Evolutionary conservation across 2,797 vertebrate genomes (phyloP).

Genomic region (Esox lucius): DNA sequence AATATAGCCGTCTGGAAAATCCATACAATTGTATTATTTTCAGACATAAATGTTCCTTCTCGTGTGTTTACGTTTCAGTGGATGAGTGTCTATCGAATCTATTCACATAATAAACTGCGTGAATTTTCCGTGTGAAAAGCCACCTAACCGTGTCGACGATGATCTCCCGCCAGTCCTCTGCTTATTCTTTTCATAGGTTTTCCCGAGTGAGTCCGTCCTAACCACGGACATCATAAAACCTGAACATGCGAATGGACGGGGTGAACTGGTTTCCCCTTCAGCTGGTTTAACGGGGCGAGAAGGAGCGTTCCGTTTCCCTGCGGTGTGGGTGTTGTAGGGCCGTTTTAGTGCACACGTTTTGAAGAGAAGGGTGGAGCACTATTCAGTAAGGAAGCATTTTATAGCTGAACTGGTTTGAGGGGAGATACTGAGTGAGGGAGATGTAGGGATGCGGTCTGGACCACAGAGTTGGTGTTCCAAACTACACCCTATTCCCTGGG

Average conservation of each 20-base stretch:
- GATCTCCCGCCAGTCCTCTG: not conserved
- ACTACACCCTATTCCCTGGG: not conserved
- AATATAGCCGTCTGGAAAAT: no score
- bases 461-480: slow-evolving; percentile 28
- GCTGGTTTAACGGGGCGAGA: slow-evolving; percentile 40
- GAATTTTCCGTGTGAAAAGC: no score
- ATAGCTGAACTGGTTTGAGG: slow-evolving; percentile 57
- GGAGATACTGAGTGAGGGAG: slow-evolving; percentile 48
- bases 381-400: slow-evolving; percentile 77
- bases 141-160: not conserved
- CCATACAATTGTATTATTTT: no score
- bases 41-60: no score
- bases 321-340: slow-evolving; percentile 53
- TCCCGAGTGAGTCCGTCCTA: slow-evolving; percentile 29
- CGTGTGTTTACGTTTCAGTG: no score
- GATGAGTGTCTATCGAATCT: not conserved
- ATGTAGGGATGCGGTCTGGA: slow-evolving; percentile 68
- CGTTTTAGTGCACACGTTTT: slow-evolving; percentile 70
- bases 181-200: slow-evolving; percentile 1
- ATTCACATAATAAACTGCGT: not conserved
- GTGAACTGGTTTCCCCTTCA: slow-evolving; percentile 22
- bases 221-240: slow-evolving; percentile 50
- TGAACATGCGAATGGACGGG: slow-evolving; percentile 44
- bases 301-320: slow-evolving; percentile 47
- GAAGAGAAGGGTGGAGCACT: slow-evolving; percentile 78